Percentiles rank a stretch among this genome's conserved stretches.
phyloP scores from a whole-genome alignment of 2,888 invertebrate genomes.

The Epinotia demarniana region DNA sequence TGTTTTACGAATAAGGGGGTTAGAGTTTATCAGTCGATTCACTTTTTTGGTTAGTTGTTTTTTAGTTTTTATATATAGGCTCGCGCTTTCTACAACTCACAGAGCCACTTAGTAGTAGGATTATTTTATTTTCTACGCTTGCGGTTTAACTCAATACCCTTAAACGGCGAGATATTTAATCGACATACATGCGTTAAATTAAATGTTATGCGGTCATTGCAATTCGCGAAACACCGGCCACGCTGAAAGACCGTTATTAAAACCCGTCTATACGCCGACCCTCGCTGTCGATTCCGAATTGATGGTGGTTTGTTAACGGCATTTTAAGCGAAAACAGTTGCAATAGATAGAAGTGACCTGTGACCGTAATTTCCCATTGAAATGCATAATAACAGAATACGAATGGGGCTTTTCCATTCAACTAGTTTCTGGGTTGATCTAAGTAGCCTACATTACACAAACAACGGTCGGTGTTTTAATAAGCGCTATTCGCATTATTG shows the following conservation, averaged over 20 bases:
- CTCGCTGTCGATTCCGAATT: constrained; percentile 19
- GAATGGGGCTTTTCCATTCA: constrained; percentile 6
- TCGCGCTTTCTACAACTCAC: too few relatives aligned
- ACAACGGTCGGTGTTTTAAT: neutral
- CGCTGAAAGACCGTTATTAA: constrained; percentile 36
- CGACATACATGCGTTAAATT: constrained; percentile 34
- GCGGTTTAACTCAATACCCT: neutral
- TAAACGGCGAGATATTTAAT: constrained; percentile 45
- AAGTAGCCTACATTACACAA: neutral
- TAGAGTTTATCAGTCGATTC: too few relatives aligned
- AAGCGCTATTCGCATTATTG: constrained; percentile 45
- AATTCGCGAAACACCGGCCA: constrained; percentile 49
- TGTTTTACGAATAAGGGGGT: too few relatives aligned
- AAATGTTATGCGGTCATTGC: constrained; percentile 52
- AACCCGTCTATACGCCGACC: constrained; percentile 25
- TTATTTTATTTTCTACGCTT: neutral
- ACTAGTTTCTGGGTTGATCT: constrained; percentile 6
- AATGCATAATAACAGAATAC: neutral
- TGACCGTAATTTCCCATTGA: constrained; percentile 10
- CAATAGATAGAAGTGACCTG: neutral
- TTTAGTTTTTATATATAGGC: too few relatives aligned
- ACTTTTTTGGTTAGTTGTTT: too few relatives aligned
- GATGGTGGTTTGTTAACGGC: constrained; percentile 16
- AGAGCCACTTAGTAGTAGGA: neutral
- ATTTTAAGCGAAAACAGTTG: constrained; percentile 16